Conservation (phyloP, 2,113 vertebrate species). For the Lota lota region DNA sequence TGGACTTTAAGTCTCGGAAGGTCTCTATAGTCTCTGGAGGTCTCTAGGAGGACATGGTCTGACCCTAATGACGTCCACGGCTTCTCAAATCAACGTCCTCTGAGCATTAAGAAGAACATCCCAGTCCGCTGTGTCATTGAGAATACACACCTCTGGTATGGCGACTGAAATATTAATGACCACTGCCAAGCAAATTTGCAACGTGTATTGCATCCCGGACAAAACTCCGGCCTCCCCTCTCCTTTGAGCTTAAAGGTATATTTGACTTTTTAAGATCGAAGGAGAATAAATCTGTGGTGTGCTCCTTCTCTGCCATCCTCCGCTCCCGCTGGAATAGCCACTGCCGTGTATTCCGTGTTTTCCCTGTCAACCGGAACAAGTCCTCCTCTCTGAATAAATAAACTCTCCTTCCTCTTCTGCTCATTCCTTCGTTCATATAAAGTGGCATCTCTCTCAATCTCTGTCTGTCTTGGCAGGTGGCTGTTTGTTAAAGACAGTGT, state of each 20-base stretch:
- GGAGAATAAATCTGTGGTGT: too few relatives aligned
- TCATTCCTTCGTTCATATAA: too few relatives aligned
- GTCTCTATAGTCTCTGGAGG: not conserved
- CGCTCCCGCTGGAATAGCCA: too few relatives aligned
- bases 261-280: too few relatives aligned
- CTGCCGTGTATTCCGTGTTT: too few relatives aligned
- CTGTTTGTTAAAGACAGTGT: too few relatives aligned
- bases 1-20: conserved; percentile 23
- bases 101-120: not conserved
- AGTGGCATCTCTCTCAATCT: too few relatives aligned
- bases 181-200: not conserved
- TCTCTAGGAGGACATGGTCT: conserved; percentile 9
- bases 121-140: not conserved
- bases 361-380: too few relatives aligned
- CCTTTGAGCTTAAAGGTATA: not conserved
- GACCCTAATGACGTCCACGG: conserved; percentile 27
- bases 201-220: not conserved
- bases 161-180: conserved; percentile 3
- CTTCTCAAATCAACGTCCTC: conserved; percentile 5
- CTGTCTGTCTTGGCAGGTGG: too few relatives aligned
- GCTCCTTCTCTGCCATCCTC: too few relatives aligned
- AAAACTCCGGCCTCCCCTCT: not conserved
- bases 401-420: too few relatives aligned
- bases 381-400: too few relatives aligned
- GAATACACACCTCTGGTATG: not conserved